A percentile compares a stretch with the other conserved stretches of the same genome.
These are phyloP conservation scores for Coelogynopora nodosa DNA, from an alignment of 2,888 invertebrate species.

Conservation along the genomic window DNA sequence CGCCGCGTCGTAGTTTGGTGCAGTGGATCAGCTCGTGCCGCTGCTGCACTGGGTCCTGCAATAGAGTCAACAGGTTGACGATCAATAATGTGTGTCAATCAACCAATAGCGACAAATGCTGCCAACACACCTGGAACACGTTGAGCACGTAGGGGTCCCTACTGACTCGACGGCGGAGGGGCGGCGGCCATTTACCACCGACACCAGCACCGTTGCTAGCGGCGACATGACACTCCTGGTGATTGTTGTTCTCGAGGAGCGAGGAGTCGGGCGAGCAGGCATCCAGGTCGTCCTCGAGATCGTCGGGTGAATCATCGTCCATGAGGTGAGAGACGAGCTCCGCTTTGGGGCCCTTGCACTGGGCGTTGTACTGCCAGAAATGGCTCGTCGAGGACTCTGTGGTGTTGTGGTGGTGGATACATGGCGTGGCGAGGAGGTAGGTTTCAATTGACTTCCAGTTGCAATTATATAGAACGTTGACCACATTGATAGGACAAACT, in stretches of 20 bases:
- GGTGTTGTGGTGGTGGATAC: background rate
- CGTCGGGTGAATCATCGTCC: background rate
- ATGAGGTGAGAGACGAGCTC: slow-evolving; percentile 65
- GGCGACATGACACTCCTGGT: no score
- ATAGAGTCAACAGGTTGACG: no score
- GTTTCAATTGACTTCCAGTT: no score
- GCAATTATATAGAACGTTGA: no score
- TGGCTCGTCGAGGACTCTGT: slow-evolving; percentile 60
- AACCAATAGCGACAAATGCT: no score
- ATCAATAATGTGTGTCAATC: no score
- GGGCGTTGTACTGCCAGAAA: slow-evolving; percentile 98
- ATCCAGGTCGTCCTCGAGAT: slow-evolving; percentile 13
- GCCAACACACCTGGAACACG: no score
- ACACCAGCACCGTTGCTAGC: no score
- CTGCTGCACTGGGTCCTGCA: slow-evolving; percentile 74
- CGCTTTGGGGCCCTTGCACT: slow-evolving; percentile 93
- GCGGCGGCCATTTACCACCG: background rate
- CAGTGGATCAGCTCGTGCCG: slow-evolving; percentile 40
- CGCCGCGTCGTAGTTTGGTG: slow-evolving; percentile 87
- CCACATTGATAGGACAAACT: no score
- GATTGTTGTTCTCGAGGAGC: background rate
- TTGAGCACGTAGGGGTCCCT: slow-evolving; percentile 71
- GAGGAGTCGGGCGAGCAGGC: background rate
- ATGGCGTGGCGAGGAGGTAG: no score
- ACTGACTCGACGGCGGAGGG: slow-evolving; percentile 49